Conservation (phyloP, 2,888 invertebrate species). For the Hoplodrina blanda region DNA sequence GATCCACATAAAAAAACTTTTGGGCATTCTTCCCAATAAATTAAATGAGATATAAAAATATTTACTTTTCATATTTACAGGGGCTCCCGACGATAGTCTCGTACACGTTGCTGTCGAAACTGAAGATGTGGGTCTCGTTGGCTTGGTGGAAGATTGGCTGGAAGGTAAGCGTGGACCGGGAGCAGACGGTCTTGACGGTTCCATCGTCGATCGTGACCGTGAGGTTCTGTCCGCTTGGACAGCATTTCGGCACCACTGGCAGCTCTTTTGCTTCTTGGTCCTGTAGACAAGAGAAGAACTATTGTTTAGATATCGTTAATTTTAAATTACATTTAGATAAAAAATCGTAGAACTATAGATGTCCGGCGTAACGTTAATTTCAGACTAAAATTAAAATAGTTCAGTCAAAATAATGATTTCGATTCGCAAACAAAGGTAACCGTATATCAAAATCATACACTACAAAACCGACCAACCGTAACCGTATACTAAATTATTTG, state of each 20-base stretch:
- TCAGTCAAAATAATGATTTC: too few relatives aligned
- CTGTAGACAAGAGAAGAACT: conserved; percentile 66
- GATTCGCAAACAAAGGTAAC: too few relatives aligned
- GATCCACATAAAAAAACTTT: too few relatives aligned
- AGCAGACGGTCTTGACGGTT: conserved; percentile 75
- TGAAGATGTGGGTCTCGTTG: conserved; percentile 87
- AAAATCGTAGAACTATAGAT: background rate
- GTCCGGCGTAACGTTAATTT: too few relatives aligned
- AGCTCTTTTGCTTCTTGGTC: conserved; percentile 80
- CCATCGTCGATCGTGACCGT: conserved; percentile 78
- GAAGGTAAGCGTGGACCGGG: conserved; percentile 82
- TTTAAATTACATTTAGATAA: background rate
- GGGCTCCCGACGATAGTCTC: conserved; percentile 91
- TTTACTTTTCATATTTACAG: conserved; percentile 89
- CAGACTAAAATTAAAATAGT: background rate
- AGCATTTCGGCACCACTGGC: conserved; percentile 89
- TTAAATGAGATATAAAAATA: conserved; percentile 43
- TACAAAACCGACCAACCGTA: too few relatives aligned
- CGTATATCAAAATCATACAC: too few relatives aligned
- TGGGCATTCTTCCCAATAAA: background rate
- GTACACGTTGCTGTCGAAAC: conserved; percentile 85
- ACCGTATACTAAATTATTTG: too few relatives aligned
- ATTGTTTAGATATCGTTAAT: background rate
- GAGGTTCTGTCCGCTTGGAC: conserved; percentile 87
- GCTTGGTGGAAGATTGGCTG: conserved; percentile 89